Percentiles rank a stretch among this genome's conserved stretches.
phyloP scores from a whole-genome alignment of 2,888 invertebrate species.

The Conchocele bisecta region DNA sequence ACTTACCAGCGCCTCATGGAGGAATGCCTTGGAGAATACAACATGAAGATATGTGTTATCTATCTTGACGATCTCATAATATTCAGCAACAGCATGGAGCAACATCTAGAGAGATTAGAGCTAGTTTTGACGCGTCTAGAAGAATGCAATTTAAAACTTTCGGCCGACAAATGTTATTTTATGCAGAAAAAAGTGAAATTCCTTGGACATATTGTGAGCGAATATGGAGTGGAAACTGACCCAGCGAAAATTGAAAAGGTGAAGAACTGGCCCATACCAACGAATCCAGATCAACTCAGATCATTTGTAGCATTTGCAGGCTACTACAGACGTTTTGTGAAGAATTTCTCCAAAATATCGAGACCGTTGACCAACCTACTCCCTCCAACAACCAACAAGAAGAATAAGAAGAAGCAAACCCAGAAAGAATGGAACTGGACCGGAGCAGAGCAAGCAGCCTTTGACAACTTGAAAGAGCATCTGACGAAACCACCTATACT shows the following conservation, averaged over 20 bases:
- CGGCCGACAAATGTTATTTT: conserved; percentile 46
- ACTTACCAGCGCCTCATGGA: conserved; percentile 52
- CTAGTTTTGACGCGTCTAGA: conserved; percentile 32
- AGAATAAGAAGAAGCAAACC: background rate
- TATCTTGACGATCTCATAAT: conserved; percentile 60
- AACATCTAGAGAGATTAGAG: conserved; percentile 38
- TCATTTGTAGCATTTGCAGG: conserved; percentile 49
- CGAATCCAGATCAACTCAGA: conserved; percentile 26
- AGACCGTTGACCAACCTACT: conserved; percentile 44
- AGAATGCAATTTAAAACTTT: conserved; percentile 37
- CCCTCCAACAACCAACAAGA: conserved; percentile 14
- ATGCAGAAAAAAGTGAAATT: conserved; percentile 23
- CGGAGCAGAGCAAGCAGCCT: conserved; percentile 8
- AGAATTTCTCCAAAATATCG: conserved; percentile 49
- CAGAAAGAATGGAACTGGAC: conserved; percentile 22
- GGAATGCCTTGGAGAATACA: conserved; percentile 31
- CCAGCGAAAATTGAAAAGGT: conserved; percentile 39
- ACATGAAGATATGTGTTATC: conserved; percentile 38
- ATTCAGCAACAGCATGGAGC: conserved; percentile 32
- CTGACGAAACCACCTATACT: conserved; percentile 39
- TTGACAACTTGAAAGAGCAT: conserved; percentile 25
- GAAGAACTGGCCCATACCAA: conserved; percentile 45
- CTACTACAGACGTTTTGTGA: conserved; percentile 54
- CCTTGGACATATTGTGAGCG: conserved; percentile 42
- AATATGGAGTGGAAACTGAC: conserved; percentile 45